phyloP scores from a whole-genome alignment of 2,797 vertebrate species.

The Phaenicophaeus curvirostris region DNA sequence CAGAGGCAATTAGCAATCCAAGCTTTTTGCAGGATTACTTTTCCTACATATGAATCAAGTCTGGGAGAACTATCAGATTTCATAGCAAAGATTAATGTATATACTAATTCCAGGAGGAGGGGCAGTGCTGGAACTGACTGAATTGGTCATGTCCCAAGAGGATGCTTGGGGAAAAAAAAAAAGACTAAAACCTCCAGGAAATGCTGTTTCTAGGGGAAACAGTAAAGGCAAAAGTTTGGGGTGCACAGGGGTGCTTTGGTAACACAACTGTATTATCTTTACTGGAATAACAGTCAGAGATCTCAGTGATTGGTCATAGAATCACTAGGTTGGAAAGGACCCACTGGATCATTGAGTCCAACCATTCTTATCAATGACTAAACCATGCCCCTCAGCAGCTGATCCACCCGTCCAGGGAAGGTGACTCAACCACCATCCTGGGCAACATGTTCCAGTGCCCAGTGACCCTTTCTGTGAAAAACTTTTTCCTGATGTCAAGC shows the following conservation, averaged over 20 bases:
- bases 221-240: neutral
- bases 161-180: neutral
- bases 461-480: too few species aligned
- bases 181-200: neutral
- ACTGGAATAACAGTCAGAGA: neutral
- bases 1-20: neutral
- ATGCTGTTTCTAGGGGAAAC: neutral
- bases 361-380: too few species aligned
- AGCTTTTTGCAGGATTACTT: neutral
- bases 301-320: neutral
- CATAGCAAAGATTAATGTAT: neutral
- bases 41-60: neutral
- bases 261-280: neutral
- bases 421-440: too few species aligned
- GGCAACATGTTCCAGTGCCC: too few species aligned
- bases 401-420: too few species aligned
- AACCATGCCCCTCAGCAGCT: too few species aligned
- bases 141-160: neutral
- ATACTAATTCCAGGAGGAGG: neutral
- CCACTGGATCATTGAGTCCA: too few species aligned
- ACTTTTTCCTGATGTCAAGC: too few species aligned
- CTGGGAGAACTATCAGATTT: neutral
- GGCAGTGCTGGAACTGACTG: neutral
- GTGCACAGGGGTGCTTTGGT: neutral
- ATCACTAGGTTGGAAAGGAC: too few species aligned